phyloP scores from a whole-genome alignment of 2,888 invertebrate genomes.

The Fragum whitleyi region DNA sequence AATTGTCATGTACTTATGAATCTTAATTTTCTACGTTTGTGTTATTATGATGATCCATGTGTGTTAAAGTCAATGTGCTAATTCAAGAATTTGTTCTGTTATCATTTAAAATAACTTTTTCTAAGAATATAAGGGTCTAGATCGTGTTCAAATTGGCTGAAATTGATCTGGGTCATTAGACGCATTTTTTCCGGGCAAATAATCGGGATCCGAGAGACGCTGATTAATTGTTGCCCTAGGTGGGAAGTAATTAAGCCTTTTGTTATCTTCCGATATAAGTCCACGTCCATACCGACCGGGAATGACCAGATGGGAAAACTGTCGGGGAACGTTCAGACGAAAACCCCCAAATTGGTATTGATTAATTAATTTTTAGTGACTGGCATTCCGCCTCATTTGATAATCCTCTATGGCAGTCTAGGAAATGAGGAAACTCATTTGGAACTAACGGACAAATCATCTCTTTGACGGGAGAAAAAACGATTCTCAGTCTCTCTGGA shows the following conservation, averaged over 20 bases:
- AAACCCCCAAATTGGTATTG: constrained; percentile 1
- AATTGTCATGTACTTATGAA: too few species aligned
- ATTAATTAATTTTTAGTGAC: not conserved
- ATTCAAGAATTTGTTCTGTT: too few species aligned
- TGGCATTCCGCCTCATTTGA: not conserved
- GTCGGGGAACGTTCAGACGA: not conserved
- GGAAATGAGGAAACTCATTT: not conserved
- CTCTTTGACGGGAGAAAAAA: too few species aligned
- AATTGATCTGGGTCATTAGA: constrained; percentile 30
- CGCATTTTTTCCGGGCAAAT: constrained; percentile 18
- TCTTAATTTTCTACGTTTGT: too few species aligned
- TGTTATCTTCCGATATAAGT: constrained; percentile 20
- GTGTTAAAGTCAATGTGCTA: too few species aligned
- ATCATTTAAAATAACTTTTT: too few species aligned
- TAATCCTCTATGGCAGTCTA: not conserved
- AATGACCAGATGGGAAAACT: constrained; percentile 13
- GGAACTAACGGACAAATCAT: not conserved
- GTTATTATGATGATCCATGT: too few species aligned
- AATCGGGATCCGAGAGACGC: constrained; percentile 18
- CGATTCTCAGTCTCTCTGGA: too few species aligned
- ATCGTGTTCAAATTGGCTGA: constrained; percentile 20
- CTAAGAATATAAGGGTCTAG: not conserved
- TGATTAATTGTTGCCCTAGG: constrained; percentile 36
- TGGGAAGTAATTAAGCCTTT: constrained; percentile 34
- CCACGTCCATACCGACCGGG: constrained; percentile 2